Percentiles rank a stretch among this genome's conserved stretches.
Evolutionary conservation across 2,888 invertebrate species (phyloP).

Genomic region (Himalopsyche anomala): DNA sequence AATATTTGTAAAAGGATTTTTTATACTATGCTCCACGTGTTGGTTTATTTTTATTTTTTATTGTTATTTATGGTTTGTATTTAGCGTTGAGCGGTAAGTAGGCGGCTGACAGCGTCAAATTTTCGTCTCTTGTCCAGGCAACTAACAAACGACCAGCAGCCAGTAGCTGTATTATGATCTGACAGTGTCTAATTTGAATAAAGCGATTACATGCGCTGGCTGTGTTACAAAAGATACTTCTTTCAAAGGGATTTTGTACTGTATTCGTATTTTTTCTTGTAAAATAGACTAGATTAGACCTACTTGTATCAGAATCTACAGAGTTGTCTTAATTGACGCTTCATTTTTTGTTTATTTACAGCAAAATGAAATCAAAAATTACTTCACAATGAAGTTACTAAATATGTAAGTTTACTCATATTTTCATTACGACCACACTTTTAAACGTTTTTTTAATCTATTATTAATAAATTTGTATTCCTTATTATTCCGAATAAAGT

Average conservation of each 20-base stretch:
- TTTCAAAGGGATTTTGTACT: not conserved
- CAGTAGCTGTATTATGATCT: constrained; percentile 40
- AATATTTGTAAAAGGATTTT: not conserved
- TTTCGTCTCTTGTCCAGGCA: constrained; percentile 21
- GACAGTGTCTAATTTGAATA: constrained; percentile 49
- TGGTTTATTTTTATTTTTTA: not conserved
- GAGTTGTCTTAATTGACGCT: too few species aligned
- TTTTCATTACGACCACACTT: too few species aligned
- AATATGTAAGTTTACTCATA: too few species aligned
- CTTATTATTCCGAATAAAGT: not conserved
- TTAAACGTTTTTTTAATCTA: too few species aligned
- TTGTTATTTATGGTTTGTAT: constrained; percentile 13
- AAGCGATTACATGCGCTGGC: constrained; percentile 44
- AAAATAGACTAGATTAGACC: too few species aligned
- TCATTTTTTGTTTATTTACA: too few species aligned
- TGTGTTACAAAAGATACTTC: not conserved
- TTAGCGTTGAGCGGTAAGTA: constrained; percentile 1
- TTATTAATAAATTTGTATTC: too few species aligned
- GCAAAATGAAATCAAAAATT: too few species aligned
- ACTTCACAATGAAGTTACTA: too few species aligned
- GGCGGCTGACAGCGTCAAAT: constrained; percentile 33
- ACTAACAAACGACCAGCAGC: not conserved
- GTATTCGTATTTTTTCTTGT: not conserved
- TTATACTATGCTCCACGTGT: not conserved
- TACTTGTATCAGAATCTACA: too few species aligned